Evolutionary conservation across 2,888 invertebrate species (phyloP), one percentile per base, ranked within the genome.

Genomic region (Eristalinus sepulchralis): DNA sequence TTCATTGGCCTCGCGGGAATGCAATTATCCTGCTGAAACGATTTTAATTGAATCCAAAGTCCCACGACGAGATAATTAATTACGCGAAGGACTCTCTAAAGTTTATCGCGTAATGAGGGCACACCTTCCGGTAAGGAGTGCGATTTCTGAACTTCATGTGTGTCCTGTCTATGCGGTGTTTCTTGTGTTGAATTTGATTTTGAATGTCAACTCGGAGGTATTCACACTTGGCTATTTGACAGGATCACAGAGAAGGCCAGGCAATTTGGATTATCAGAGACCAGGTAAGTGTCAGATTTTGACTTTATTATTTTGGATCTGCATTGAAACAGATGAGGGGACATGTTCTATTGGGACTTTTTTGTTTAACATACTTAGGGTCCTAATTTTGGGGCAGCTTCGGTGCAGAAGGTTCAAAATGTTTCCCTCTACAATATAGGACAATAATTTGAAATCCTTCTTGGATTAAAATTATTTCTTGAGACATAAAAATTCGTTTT

Each of bases 141-240:
- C 73, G 55, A 73, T 78, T 57, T 76, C 34, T 57, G 36, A 86
- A 79, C 78, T 83, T 71, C 86, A 79, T 71, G 73, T 86, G 70
- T 79, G 75, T 79, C 79, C 70, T 31, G 83, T 66, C 62, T 82
- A 62, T 17, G 78, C 55, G 27, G 9, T 86, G 10, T 83, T 86
- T 67, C 66, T 86, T 39, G 63, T 86, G 67, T 71, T 83, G 22
- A 86, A 75, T 83, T 79, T 86, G 53, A 86, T 86, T 70, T 60
- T 70, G 11, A 76, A 83, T 80, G 89, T 88, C 33, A 88, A 83
- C 89, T 93, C 94, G 31, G 95, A 96, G 89, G 94, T 94, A 66
- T 97, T 96, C 91, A 96, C 95, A 22, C 93, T 97, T 84, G 97
- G 97, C 66, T 97, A 97, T 92, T 93, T 97, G 88, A 97, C 97